Percentiles rank a stretch among this genome's conserved stretches.
Evolutionary conservation across 1,140 invertebrate species (phyloP).

Genomic region (Anadara kagoshimensis): DNA sequence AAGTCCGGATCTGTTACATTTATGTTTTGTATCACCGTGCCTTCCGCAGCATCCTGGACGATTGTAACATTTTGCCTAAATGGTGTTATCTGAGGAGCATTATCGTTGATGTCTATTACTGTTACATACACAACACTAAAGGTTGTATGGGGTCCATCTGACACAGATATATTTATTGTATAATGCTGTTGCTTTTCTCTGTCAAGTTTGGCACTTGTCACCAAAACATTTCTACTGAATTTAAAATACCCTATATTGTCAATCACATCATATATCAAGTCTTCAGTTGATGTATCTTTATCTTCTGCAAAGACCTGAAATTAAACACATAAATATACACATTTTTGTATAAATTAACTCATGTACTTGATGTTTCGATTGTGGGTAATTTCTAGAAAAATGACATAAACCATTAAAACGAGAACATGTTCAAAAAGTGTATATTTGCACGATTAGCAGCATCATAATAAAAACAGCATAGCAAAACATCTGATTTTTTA

Average conservation of each 20-base stretch:
- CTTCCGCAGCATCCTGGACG: constrained; percentile 31
- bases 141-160: constrained; percentile 29
- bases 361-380: neutral
- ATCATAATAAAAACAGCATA: neutral
- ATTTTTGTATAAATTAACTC: neutral
- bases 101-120: constrained; percentile 51
- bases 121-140: constrained; percentile 28
- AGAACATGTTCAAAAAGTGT: too few relatives aligned
- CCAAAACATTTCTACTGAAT: neutral
- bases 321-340: neutral
- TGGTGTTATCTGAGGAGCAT: constrained; percentile 31
- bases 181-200: constrained; percentile 13
- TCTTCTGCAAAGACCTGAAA: constrained; percentile 30
- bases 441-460: too few relatives aligned
- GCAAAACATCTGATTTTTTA: too few relatives aligned
- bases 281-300: constrained; percentile 13
- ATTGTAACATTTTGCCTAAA: constrained; percentile 10
- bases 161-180: constrained; percentile 25
- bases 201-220: constrained; percentile 11
- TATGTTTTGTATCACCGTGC: constrained; percentile 21
- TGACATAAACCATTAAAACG: too few relatives aligned
- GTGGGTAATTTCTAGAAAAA: neutral
- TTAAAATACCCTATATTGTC: constrained; percentile 8
- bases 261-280: constrained; percentile 13
- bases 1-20: constrained; percentile 44